Evolutionary conservation across 2,797 vertebrate species (phyloP), one percentile per base, ranked within the genome.

Genomic region (Ptychobarbus kaznakovi): DNA sequence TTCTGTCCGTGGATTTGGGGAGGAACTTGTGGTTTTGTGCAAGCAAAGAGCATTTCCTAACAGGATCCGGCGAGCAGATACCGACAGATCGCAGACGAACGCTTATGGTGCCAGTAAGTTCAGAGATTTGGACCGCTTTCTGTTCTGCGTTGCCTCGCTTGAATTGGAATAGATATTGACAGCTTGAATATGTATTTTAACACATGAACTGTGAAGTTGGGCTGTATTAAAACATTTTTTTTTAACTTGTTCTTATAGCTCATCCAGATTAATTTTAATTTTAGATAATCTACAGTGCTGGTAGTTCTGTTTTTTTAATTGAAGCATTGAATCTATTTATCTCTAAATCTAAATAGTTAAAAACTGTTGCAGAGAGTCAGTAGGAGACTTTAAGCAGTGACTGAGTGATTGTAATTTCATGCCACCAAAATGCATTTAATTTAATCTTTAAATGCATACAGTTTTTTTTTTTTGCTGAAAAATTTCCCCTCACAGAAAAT

Each of bases 101-200:
- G 89, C 92, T 82, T 87, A 88, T 93, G 90, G 88, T 93, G 90
- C 85, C 92, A 91, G 91, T 90, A 89, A 94, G 92, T 94, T 92
- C 83, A 91, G 88, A 90, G 88, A 93, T 92, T 92, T 89, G 86
- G 88, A 91, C 90, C 90, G 83, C 61, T 63, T 82, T 82, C 85
- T 78, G 22, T 65, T 77, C 63, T 63, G 51, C 65, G 77, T 56
- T 66, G 44, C 15, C 46, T 90, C 86, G 85, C 90, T 90, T 91
- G 91, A 68, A 70, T 94, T 91, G 89, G 91, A 93, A 93, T 89
- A 92, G 78, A 92, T 90, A 89, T 40, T 81, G 44, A 81, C 79
- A 69, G 79, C 65, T 69, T 63, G 63, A 38, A 81, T 22, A 69
- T 79, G 40, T 44, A 79, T 79, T 79, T 63, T 28, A 79, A 44